Evolutionary conservation across 2,888 invertebrate species (phyloP), one percentile per base, ranked within the genome.

Genomic region (Branchellion lobata): DNA sequence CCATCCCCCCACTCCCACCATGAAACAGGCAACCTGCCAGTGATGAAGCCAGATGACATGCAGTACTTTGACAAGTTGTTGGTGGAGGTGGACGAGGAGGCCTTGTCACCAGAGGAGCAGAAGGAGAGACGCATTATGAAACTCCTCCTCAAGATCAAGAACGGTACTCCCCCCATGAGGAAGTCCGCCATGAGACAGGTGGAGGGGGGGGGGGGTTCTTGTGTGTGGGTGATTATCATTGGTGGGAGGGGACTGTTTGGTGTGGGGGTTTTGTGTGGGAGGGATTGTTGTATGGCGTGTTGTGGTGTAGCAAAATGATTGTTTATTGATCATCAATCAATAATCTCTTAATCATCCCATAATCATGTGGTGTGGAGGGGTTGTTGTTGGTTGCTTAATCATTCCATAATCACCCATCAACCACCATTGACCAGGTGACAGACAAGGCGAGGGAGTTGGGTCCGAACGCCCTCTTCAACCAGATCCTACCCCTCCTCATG

Each of bases 111-210:
- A 0, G 98, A 99, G 85, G 99, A 99, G 87, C 93, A 95, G 83
- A 98, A 97, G 87, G 99, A 99, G 88, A 90, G 99, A 69, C 98
- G 98, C 89, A 99, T 99, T 75, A 99, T 99, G 99, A 97, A 96
- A 86, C 90, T 99, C 14, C 88, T 99, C 84, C 89, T 99, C 80
- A 99, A 99, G 88, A 99, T 99, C 81, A 99, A 99, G 90, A 99
- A 99, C 86, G 99, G 99, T 31, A 98, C 99, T 0, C 99, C 99
- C 21, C 99, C 98, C 0, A 98, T 99, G 97, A 91, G 99, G 83
- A 99, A 99, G 89, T 57, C 61, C 21, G 61, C 61, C 24, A 57
- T 57, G 61, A 57, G 61, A 24, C 61, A 57, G 61, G 61, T 57
- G 21, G 3, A n/a, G 5, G 24, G 8, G 76, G 3, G 34, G 3